Evolutionary conservation across 2,113 vertebrate genomes (phyloP), one percentile per base, ranked within the genome.

Genomic region (Cyanistes caeruleus): DNA sequence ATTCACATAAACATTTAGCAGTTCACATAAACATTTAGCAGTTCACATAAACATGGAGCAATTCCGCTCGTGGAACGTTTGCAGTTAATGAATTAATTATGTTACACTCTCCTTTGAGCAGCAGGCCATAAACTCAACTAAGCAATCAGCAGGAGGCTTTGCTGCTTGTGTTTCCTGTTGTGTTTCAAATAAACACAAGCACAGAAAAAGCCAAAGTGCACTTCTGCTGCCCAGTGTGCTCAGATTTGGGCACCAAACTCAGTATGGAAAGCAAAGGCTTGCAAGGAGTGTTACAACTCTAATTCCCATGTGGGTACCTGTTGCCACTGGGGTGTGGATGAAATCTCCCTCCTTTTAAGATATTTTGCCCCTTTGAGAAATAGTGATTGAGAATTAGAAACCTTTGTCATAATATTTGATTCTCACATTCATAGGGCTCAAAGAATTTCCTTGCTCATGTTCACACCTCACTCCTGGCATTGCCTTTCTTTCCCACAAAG

Each of bases 61-160:
- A 39, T 72, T 87, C 58, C 2, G 31, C 52, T 87, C 49, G 52
- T 44, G 31, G 78, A 91, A 72, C 1, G 27, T 33, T 84, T 59
- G 52, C 64, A 74, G 83, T 72, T 95, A 86, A 94, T 81, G 76
- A 89, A 90, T 95, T 93, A 89, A 94, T 89, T 12, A 91, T 44
- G 81, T 87, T 78, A 30, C 31, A 7, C 69, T 86, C 77, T 78
- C 56, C 74, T 84, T 67, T 4, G 25, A 91, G 80, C 89, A 91
- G 51, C 60, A 79, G 89, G 64, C 62, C 49, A n/a, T 82, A 81
- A 94, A 75, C 49, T 44, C 39, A 93, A 31, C 31, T 2, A 84
- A 84, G 20, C 35, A 44, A 93, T 64, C 77, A 56, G 51, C 52
- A 55, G 68, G 89, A 84, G 35, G n/a, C 43, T 85, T 73, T 81